Evolutionary conservation across 2,797 vertebrate species (phyloP).

Genomic region (Menidia menidia): DNA sequence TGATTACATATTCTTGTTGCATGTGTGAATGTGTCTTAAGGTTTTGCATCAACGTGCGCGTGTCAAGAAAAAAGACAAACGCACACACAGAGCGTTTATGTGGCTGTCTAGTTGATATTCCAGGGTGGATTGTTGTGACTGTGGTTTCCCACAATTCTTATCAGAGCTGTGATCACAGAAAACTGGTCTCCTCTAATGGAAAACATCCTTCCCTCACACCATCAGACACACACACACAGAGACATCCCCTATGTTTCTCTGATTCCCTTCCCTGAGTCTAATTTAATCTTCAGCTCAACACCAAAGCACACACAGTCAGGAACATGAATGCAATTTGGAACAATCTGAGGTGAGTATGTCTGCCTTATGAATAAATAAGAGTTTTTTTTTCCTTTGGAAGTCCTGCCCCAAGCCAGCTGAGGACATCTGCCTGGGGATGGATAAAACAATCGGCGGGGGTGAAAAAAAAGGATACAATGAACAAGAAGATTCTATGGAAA

Average conservation of each 20-base stretch:
- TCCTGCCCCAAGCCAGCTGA: slow-evolving; percentile 48
- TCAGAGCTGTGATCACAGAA: slow-evolving; percentile 78
- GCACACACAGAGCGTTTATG: slow-evolving; percentile 5
- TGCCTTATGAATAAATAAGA: slow-evolving; percentile 76
- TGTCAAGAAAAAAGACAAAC: slow-evolving; percentile 18
- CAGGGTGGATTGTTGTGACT: slow-evolving; percentile 66
- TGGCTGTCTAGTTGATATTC: slow-evolving; percentile 65
- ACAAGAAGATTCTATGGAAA: slow-evolving; percentile 28
- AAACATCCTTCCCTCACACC: slow-evolving; percentile 64
- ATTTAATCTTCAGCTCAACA: slow-evolving; percentile 74
- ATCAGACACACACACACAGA: slow-evolving; percentile 37
- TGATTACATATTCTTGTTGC: slow-evolving; percentile 20
- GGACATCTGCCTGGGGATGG: slow-evolving; percentile 57
- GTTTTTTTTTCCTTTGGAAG: slow-evolving; percentile 42
- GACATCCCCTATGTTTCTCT: slow-evolving; percentile 52
- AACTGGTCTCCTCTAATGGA: slow-evolving; percentile 73
- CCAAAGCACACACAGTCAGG: slow-evolving; percentile 53
- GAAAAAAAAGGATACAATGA: slow-evolving; percentile 58
- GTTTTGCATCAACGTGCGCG: slow-evolving; percentile 11
- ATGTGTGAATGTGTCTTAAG: slow-evolving; percentile 6
- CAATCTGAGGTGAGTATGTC: slow-evolving; percentile 73
- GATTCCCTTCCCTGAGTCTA: slow-evolving; percentile 64
- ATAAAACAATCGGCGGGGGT: slow-evolving; percentile 67
- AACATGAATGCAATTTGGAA: slow-evolving; percentile 77
- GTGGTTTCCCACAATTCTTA: slow-evolving; percentile 78